phyloP scores from a whole-genome alignment of 2,113 vertebrate species.

The Tychaedon coryphoeus region DNA sequence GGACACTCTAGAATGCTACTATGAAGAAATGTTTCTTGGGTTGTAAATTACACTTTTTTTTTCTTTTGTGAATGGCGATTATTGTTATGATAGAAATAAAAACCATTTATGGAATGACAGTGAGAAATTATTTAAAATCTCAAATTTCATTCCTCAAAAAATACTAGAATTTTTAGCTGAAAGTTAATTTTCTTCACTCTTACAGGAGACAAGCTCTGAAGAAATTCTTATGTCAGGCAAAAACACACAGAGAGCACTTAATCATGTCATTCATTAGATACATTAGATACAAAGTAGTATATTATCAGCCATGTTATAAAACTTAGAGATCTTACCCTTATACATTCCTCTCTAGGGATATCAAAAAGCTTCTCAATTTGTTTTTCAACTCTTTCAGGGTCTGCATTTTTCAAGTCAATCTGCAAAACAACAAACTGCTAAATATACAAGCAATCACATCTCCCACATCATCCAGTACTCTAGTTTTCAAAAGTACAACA shows the following conservation, averaged over 20 bases:
- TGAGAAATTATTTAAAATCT: neutral
- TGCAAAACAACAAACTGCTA: constrained; percentile 57
- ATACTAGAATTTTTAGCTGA: neutral
- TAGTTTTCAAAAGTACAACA: neutral
- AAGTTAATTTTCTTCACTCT: neutral
- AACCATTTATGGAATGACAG: neutral
- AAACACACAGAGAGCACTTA: neutral
- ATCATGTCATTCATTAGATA: neutral
- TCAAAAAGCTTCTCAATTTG: constrained; percentile 96
- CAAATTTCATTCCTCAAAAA: neutral
- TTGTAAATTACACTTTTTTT: neutral
- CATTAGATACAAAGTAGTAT: neutral
- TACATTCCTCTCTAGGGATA: constrained; percentile 87
- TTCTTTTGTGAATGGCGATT: neutral
- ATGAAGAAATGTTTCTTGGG: neutral
- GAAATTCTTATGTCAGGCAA: neutral
- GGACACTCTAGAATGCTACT: neutral
- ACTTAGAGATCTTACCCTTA: constrained; percentile 77
- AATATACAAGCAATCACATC: neutral
- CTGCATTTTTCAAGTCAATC: constrained; percentile 97
- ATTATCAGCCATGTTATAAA: neutral
- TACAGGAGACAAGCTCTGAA: neutral
- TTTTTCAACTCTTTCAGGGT: constrained; percentile 88
- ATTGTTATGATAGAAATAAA: neutral
- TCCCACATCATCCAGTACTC: neutral